A percentile compares a stretch with the other conserved stretches of the same genome.
phyloP scores from a whole-genome alignment of 2,888 invertebrate genomes.

The Hirtodrosophila cameraria region DNA sequence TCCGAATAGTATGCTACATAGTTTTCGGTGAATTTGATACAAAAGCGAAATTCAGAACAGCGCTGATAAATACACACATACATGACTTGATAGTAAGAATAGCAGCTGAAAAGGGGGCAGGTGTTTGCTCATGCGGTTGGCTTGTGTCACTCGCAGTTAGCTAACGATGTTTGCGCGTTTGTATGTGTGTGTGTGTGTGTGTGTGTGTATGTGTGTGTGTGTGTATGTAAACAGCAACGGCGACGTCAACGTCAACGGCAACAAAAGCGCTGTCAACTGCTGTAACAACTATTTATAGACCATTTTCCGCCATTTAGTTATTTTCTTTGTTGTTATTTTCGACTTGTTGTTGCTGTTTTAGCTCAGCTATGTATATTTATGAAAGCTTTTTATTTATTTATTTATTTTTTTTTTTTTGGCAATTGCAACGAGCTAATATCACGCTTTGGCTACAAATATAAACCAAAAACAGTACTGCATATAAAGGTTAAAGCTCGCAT shows the following conservation, averaged over 20 bases:
- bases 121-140: constrained; percentile 65
- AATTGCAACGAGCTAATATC: constrained; percentile 62
- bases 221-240: constrained; percentile 28
- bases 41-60: too few relatives aligned
- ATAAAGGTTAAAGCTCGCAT: background rate
- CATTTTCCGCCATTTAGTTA: constrained; percentile 34
- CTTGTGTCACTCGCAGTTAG: constrained; percentile 48
- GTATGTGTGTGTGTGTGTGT: constrained; percentile 9
- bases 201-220: too few relatives aligned
- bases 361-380: constrained; percentile 32
- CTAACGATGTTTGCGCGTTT: constrained; percentile 7
- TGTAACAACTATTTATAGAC: constrained; percentile 53
- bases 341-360: constrained; percentile 13
- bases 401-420: too few relatives aligned
- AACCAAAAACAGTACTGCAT: constrained; percentile 4
- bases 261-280: constrained; percentile 31
- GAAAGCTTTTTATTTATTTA: constrained; percentile 7
- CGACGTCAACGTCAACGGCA: constrained; percentile 26
- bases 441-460: constrained; percentile 45
- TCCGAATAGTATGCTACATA: too few relatives aligned
- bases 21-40: too few relatives aligned
- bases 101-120: constrained; percentile 34
- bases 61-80: constrained; percentile 20
- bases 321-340: constrained; percentile 28
- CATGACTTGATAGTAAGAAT: constrained; percentile 6